Evolutionary conservation across 2,113 vertebrate species (phyloP).

Genomic region (Cygnus atratus): DNA sequence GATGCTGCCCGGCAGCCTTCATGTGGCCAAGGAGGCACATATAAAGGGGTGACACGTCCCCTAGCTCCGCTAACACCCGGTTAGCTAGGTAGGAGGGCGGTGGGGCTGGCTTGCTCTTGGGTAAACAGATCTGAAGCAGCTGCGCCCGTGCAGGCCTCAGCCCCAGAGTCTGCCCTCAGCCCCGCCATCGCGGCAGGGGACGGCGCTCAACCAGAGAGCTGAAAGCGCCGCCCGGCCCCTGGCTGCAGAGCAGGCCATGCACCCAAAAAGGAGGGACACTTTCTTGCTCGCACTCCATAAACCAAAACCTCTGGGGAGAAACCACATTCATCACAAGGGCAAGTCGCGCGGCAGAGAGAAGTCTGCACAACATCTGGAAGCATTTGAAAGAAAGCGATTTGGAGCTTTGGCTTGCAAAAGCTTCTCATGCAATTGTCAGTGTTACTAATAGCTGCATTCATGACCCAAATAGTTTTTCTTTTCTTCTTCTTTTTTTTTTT

Average conservation of each 20-base stretch:
- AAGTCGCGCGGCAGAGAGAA: accelerated
- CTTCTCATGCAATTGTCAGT: background rate
- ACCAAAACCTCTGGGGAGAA: background rate
- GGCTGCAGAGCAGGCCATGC: background rate
- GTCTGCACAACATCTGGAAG: background rate
- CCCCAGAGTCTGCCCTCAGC: accelerated
- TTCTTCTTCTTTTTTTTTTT: background rate
- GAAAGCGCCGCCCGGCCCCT: background rate
- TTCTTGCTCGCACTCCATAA: background rate
- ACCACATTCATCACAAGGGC: background rate
- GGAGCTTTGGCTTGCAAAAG: accelerated
- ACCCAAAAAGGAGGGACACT: background rate
- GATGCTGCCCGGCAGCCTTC: background rate
- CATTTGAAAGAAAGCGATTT: background rate
- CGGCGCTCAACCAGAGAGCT: background rate
- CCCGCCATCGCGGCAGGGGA: background rate
- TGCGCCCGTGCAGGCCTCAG: accelerated
- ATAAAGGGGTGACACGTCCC: background rate
- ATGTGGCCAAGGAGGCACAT: accelerated
- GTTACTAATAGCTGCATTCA: background rate
- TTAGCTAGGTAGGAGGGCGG: accelerated
- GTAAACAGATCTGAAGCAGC: no score
- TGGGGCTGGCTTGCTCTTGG: background rate
- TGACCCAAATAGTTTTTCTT: background rate
- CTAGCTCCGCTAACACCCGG: background rate